Base-by-base conservation (phyloP, 2,797 vertebrate species). In the Pampus argenteus region DNA sequence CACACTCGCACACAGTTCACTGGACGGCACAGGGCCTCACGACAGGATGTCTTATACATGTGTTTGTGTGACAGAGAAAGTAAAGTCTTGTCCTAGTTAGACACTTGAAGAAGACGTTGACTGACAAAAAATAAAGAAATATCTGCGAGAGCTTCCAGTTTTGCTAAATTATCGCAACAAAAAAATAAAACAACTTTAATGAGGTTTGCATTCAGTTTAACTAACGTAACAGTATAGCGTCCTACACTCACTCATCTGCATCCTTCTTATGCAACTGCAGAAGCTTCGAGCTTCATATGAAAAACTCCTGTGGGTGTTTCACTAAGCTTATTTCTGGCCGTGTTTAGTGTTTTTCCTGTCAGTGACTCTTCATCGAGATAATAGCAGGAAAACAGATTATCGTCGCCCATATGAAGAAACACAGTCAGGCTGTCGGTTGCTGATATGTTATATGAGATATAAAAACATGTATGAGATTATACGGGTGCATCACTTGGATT, bases 261-360 rank as follows among this genome's bases (percentile, higher is more conserved):
- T 17, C 17, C 34, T 3, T 48, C 28, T 34, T 14, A 0, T 23
- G 28, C 18, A 48, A 65, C n/a, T n/a, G 45, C 18, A 9, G 18
- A 26, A 55, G 56, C 54, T 36, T 29, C 31, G 42, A 63, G 23
- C 22, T 17, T 3, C 17, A 15, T 22, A 36, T 68, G 25, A 36
- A 54, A 36, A 75, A 50, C 52, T 48, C 28, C 52, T 55, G 49
- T 65, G 66, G 74, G 66, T 5, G 67, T 71, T 61, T 71, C 59
- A 4, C 38, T 45, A 25, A 66, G 47, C 25, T 29, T 20, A 50
- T 47, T 79, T 45, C 31, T 65, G 54, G 36, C 20, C 34, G 54
- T 64, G 36, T 45, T 63, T 1, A 31, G 28, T 55, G 44, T 36
- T 50, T 36, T 54, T 61, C 40, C 55, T 44, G 38, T 63, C 52